Conservation (phyloP, 64 coral and sea anemone species). For the Orbicella faveolata region DNA sequence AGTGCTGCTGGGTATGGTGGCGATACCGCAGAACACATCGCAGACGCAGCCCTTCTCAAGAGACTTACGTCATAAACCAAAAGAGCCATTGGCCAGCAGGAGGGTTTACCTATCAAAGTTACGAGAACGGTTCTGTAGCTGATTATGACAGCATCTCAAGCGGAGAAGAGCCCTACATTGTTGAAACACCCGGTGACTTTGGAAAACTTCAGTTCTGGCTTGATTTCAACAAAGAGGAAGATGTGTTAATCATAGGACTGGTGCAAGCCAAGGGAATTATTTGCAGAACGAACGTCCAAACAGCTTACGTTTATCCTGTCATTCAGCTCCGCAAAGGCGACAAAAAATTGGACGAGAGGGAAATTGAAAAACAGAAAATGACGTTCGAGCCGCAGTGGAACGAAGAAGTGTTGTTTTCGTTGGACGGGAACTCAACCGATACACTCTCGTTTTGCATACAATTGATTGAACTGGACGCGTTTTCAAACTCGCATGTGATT, state of each 20-base stretch:
- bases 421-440: conserved; percentile 50
- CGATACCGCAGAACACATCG: conserved; percentile 35
- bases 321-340: conserved; percentile 43
- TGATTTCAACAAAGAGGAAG: conserved; percentile 61
- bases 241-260: conserved; percentile 62
- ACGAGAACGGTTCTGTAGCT: conserved; percentile 56
- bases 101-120: conserved; percentile 72
- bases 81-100: conserved; percentile 62
- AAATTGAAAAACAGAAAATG: conserved; percentile 82
- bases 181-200: conserved; percentile 75
- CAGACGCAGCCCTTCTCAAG: conserved; percentile 35
- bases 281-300: conserved; percentile 63
- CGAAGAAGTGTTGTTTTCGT: conserved; percentile 74
- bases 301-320: conserved; percentile 47
- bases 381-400: conserved; percentile 79
- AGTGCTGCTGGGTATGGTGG: conserved; percentile 94
- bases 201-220: conserved; percentile 76
- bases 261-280: conserved; percentile 89
- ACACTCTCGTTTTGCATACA: conserved; percentile 45
- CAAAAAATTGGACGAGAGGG: conserved; percentile 60
- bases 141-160: conserved; percentile 57
- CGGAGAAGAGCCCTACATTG: conserved; percentile 70
- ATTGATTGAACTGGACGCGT: conserved; percentile 77
- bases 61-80: conserved; percentile 58
- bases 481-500: conserved; percentile 88